Percentiles rank a stretch among this genome's conserved stretches.
These are phyloP conservation scores for Abramis brama DNA, from an alignment of 2,113 vertebrate species.

Conservation along the genomic window DNA sequence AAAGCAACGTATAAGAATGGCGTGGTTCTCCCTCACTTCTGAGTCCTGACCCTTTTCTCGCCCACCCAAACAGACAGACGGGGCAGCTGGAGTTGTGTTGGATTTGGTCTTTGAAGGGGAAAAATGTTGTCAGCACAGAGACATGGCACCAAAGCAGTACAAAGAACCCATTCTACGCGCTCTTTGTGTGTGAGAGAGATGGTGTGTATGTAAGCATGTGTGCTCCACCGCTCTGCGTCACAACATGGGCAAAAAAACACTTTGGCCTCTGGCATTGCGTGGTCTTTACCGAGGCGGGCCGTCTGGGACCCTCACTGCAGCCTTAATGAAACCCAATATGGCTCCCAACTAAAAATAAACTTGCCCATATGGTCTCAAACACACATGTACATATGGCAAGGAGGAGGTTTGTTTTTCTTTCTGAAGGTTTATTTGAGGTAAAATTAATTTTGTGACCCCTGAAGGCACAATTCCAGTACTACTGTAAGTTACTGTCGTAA, in stretches of 20 bases:
- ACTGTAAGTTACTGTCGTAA: not conserved
- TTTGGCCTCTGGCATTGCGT: conserved; percentile 55
- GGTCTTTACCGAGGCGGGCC: conserved; percentile 34
- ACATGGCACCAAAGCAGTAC: conserved; percentile 48
- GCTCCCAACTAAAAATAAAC: conserved; percentile 77
- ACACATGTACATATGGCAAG: conserved; percentile 35
- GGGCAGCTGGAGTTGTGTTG: conserved; percentile 49
- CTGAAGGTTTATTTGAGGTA: conserved; percentile 60
- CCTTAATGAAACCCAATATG: conserved; percentile 72
- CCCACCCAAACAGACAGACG: conserved; percentile 2
- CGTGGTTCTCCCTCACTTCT: not conserved
- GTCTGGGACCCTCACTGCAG: conserved; percentile 60
- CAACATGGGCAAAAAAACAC: conserved; percentile 61
- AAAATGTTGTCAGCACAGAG: conserved; percentile 60
- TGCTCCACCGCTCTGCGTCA: conserved; percentile 56
- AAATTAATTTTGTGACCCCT: conserved; percentile 52
- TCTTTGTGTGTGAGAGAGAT: conserved; percentile 39
- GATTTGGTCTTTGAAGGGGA: conserved; percentile 53
- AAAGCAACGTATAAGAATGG: not conserved
- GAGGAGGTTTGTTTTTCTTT: conserved; percentile 49
- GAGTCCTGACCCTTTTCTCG: conserved; percentile 15
- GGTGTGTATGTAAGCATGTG: conserved; percentile 46
- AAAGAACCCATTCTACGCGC: conserved; percentile 63
- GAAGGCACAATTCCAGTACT: not conserved
- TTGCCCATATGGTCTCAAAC: conserved; percentile 60